These are phyloP conservation scores for Melinaea menophilus DNA, from an alignment of 2,888 invertebrate species.

Conservation along the genomic window DNA sequence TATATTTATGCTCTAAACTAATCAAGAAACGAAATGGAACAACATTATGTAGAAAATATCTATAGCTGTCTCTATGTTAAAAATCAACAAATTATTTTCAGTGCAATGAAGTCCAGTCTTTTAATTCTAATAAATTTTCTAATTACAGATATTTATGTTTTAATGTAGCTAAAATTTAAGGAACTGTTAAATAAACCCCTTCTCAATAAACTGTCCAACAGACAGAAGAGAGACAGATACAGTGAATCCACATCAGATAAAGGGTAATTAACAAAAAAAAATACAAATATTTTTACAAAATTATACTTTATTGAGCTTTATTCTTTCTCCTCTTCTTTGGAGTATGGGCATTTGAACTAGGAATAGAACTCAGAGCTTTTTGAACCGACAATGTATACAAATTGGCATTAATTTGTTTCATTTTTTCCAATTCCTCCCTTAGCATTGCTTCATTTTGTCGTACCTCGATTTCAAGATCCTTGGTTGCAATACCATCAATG, in stretches of 20 bases:
- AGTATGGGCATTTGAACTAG: conserved; percentile 28
- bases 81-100: too few species aligned
- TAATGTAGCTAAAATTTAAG: too few species aligned
- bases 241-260: not conserved
- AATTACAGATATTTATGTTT: too few species aligned
- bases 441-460: conserved; percentile 53
- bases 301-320: conserved; percentile 34
- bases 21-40: too few species aligned
- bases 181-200: too few species aligned
- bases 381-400: conserved; percentile 76
- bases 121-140: too few species aligned
- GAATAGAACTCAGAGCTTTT: conserved; percentile 55
- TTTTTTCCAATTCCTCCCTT: conserved; percentile 70
- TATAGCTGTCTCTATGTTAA: too few species aligned
- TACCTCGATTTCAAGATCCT: conserved; percentile 46
- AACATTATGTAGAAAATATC: too few species aligned
- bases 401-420: conserved; percentile 78
- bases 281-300: conserved; percentile 4
- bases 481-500: conserved; percentile 36
- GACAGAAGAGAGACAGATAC: too few species aligned
- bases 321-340: conserved; percentile 47
- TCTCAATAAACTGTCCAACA: too few species aligned
- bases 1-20: too few species aligned
- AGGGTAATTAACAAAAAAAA: conserved; percentile 11
- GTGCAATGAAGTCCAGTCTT: too few species aligned